Conservation (phyloP, 92 coral and sea anemone species). For the Epizoanthus scotinus region DNA sequence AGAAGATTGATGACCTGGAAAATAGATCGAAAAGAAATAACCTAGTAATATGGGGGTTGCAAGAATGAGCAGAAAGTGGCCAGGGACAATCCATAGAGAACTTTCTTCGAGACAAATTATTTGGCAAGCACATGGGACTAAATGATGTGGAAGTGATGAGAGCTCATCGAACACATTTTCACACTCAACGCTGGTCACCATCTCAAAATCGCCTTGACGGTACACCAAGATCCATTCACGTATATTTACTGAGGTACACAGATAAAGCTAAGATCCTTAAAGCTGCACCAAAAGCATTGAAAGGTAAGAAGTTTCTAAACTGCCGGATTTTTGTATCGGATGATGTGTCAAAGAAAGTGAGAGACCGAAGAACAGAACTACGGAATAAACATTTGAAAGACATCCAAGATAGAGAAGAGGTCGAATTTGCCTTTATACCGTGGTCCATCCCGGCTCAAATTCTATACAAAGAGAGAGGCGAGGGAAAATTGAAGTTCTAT, state of each 20-base stretch:
- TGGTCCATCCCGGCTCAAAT: slow-evolving; percentile 10
- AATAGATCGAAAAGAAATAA: neutral
- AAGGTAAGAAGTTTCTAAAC: neutral
- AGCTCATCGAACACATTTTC: neutral
- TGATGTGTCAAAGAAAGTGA: neutral
- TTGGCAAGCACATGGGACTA: neutral
- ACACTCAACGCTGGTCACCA: neutral
- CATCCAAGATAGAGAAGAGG: neutral
- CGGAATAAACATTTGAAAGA: neutral
- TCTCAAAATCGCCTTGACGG: neutral
- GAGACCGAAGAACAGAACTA: neutral
- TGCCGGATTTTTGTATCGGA: neutral
- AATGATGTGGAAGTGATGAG: neutral
- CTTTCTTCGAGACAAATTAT: neutral
- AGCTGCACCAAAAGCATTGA: neutral
- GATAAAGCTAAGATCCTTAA: neutral
- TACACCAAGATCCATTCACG: neutral
- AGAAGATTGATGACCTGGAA: neutral
- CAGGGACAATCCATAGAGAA: neutral
- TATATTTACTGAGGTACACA: neutral
- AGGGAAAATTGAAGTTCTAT: neutral
- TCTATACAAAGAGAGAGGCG: neutral
- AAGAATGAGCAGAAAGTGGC: neutral
- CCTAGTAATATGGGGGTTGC: neutral
- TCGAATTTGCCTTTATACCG: neutral